Percentiles rank a stretch among this genome's conserved stretches.
Evolutionary conservation across 2,888 invertebrate species (phyloP).

Genomic region (Hirudinaria manillensis): DNA sequence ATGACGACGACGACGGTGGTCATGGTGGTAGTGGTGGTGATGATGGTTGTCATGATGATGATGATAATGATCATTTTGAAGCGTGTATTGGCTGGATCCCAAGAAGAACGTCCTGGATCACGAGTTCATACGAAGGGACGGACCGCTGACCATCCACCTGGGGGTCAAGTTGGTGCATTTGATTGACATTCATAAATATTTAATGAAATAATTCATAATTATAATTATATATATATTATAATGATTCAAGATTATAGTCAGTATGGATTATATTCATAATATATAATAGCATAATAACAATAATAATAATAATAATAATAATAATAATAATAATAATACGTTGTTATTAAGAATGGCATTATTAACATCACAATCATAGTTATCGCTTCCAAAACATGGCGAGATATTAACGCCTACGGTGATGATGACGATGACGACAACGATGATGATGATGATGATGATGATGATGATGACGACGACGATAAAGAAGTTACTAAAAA

Average conservation of each 20-base stretch:
- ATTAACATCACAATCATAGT: background rate
- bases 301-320: background rate
- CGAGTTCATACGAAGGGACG: background rate
- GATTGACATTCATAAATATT: background rate
- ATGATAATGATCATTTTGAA: background rate
- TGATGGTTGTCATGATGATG: too few species aligned
- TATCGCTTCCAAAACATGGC: background rate
- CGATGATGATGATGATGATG: slow-evolving; percentile 20
- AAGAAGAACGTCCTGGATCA: background rate
- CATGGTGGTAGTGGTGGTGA: too few species aligned
- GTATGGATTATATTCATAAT: too few species aligned
- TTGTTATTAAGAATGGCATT: background rate
- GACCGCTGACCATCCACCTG: background rate
- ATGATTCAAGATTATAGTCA: too few species aligned
- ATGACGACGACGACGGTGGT: too few species aligned
- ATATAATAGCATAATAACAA: too few species aligned
- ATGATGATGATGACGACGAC: slow-evolving; percentile 16
- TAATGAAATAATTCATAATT: too few species aligned
- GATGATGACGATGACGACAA: slow-evolving; percentile 21
- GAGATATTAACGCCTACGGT: background rate
- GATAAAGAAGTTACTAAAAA: background rate
- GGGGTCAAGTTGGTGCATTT: background rate
- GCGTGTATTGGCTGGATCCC: background rate
- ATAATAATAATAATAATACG: background rate
- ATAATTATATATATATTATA: too few species aligned